Evolutionary conservation across 2,888 invertebrate species (phyloP).

Genomic region (Fragum sueziense): DNA sequence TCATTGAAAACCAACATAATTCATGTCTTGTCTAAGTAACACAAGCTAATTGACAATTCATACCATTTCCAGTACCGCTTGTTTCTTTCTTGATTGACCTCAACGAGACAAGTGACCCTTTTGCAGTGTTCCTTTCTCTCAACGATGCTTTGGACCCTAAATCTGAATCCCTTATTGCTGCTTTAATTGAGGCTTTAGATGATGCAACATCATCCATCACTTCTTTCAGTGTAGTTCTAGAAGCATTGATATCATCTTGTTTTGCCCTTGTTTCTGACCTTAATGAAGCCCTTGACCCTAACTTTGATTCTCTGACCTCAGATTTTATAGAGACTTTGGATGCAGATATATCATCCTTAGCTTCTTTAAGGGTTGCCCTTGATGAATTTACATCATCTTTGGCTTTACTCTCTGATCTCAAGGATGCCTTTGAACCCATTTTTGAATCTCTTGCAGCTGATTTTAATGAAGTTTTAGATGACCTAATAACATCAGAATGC

Average conservation of each 20-base stretch:
- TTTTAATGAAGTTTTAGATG: conserved; percentile 36
- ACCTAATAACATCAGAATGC: too few species aligned
- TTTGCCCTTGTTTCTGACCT: conserved; percentile 23
- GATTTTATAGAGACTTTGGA: background rate
- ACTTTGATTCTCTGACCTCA: background rate
- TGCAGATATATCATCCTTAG: background rate
- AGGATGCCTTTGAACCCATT: conserved; percentile 22
- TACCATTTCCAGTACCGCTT: background rate
- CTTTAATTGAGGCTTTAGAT: conserved; percentile 39
- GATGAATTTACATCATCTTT: background rate
- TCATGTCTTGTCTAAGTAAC: background rate
- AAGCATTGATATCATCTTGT: conserved; percentile 16
- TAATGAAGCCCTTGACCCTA: conserved; percentile 42
- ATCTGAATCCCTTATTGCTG: conserved; percentile 2
- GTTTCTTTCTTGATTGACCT: background rate
- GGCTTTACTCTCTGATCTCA: conserved; percentile 4
- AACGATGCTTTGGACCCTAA: conserved; percentile 24
- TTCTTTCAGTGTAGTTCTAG: background rate
- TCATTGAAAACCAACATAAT: too few species aligned
- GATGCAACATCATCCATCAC: conserved; percentile 24
- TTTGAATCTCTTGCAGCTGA: conserved; percentile 6
- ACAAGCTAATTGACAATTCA: background rate
- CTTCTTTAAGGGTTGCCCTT: background rate
- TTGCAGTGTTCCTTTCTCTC: background rate
- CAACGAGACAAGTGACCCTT: conserved; percentile 4